Evolutionary conservation across 2,797 vertebrate genomes (phyloP).

Genomic region (Typhlichthys subterraneus): DNA sequence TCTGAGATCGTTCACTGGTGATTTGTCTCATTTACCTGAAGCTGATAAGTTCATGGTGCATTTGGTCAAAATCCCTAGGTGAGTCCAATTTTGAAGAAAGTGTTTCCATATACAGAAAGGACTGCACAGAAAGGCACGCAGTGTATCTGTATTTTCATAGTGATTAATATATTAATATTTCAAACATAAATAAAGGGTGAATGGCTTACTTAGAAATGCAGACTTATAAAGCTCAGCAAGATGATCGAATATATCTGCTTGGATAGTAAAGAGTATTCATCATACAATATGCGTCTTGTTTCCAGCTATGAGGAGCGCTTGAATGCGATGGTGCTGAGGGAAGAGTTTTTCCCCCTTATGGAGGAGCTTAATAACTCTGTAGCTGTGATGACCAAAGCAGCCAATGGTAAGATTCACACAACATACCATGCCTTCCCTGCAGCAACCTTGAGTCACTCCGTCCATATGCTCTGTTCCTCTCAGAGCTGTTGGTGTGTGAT

Average conservation of each 20-base stretch:
- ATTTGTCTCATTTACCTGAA: conserved; percentile 70
- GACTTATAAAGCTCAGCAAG: too few relatives aligned
- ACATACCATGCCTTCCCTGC: not conserved
- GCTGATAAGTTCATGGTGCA: conserved; percentile 82
- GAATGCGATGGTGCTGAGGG: conserved; percentile 78
- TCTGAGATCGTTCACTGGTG: conserved; percentile 72
- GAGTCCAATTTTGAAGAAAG: conserved; percentile 27
- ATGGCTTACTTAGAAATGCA: too few relatives aligned
- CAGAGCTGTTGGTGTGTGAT: conserved; percentile 82
- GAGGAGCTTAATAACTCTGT: conserved; percentile 75
- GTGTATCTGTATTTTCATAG: too few relatives aligned
- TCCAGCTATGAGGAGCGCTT: conserved; percentile 79
- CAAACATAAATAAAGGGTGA: too few relatives aligned
- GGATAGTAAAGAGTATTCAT: too few relatives aligned
- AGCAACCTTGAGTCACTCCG: not conserved
- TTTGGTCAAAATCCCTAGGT: conserved; percentile 79
- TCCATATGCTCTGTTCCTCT: not conserved
- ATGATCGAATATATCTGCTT: too few relatives aligned
- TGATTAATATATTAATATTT: too few relatives aligned
- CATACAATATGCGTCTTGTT: conserved; percentile 6
- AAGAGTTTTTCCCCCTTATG: conserved; percentile 83
- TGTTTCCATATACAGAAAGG: not conserved
- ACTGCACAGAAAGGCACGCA: too few relatives aligned
- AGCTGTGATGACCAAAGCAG: conserved; percentile 74
- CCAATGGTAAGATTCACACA: conserved; percentile 67